phyloP scores from a whole-genome alignment of 2,888 invertebrate species.

The Eristalinus sepulchralis region DNA sequence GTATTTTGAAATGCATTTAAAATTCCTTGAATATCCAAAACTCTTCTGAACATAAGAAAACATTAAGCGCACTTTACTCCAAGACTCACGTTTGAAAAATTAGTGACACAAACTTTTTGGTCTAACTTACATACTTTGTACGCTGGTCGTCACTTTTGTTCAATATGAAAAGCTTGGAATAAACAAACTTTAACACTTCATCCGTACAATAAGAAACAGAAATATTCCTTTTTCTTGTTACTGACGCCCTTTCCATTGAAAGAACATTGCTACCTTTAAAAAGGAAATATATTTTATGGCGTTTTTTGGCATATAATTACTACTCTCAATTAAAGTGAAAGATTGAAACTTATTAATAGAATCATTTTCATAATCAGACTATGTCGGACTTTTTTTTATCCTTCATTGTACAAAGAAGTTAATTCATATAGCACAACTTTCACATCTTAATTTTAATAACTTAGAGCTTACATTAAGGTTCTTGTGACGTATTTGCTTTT shows the following conservation, averaged over 20 bases:
- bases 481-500: neutral
- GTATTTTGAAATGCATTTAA: too few species aligned
- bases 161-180: constrained; percentile 13
- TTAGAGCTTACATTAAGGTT: neutral
- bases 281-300: too few species aligned
- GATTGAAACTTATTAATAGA: neutral
- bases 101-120: neutral
- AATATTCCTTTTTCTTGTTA: too few species aligned
- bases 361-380: neutral
- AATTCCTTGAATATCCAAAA: too few species aligned
- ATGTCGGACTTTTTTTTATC: neutral
- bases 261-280: too few species aligned
- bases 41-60: too few species aligned
- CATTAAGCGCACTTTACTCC: too few species aligned
- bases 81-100: constrained; percentile 3
- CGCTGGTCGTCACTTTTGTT: neutral
- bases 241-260: too few species aligned
- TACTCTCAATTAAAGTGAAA: neutral
- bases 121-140: neutral
- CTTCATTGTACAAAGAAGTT: too few species aligned
- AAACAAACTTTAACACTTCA: neutral
- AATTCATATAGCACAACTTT: neutral
- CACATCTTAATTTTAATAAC: neutral
- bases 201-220: constrained; percentile 7
- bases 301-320: too few species aligned